Percentiles rank a stretch among this genome's conserved stretches.
Evolutionary conservation across 1,140 invertebrate species (phyloP).

Genomic region (Micrasema longulum): DNA sequence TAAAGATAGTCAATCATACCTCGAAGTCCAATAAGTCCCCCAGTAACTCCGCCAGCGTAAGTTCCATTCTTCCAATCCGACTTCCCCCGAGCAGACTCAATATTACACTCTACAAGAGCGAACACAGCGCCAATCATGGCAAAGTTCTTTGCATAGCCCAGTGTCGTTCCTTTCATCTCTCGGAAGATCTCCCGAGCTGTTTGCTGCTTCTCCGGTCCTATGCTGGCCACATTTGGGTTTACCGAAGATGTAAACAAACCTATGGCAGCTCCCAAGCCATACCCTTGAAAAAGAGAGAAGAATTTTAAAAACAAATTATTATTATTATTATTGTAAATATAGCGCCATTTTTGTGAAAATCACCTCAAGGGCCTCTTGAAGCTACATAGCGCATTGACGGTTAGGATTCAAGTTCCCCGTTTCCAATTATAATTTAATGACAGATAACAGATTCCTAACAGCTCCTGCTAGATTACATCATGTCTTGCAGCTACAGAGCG

Average conservation of each 20-base stretch:
- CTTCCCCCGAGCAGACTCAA: constrained; percentile 93
- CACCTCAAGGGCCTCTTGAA: too few species aligned
- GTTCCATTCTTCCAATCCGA: constrained; percentile 97
- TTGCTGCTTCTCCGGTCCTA: constrained; percentile 83
- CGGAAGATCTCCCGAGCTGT: constrained; percentile 84
- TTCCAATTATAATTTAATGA: too few species aligned
- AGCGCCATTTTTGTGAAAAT: too few species aligned
- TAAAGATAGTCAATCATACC: constrained; percentile 67
- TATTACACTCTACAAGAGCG: constrained; percentile 90
- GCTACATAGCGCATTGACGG: too few species aligned
- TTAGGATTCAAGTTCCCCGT: too few species aligned
- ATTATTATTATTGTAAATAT: too few species aligned
- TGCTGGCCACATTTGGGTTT: constrained; percentile 84
- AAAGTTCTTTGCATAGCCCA: constrained; percentile 98
- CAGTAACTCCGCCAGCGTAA: constrained; percentile 92
- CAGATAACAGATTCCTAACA: too few species aligned
- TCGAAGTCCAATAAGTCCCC: constrained; percentile 94
- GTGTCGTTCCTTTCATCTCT: constrained; percentile 92
- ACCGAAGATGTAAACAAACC: constrained; percentile 96
- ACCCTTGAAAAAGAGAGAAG: constrained; percentile 74
- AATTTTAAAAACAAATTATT: constrained; percentile 19
- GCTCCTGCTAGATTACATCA: too few species aligned
- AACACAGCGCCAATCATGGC: constrained; percentile 94
- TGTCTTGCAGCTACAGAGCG: too few species aligned
- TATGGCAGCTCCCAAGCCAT: constrained; percentile 92